Conservation (phyloP, 2,113 vertebrate species). For the Hystrix cristata region DNA sequence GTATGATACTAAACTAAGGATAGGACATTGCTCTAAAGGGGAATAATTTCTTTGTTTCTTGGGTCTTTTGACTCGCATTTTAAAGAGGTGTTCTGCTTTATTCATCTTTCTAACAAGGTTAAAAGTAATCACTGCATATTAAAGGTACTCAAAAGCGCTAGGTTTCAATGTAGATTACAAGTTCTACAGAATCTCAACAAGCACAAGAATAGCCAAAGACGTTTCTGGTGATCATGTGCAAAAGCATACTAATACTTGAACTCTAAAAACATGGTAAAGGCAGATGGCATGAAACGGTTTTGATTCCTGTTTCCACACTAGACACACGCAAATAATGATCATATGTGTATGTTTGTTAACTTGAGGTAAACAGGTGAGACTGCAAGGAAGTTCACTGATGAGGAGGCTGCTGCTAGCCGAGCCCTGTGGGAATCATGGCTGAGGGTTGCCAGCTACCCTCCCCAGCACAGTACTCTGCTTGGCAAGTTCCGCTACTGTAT, state of each 20-base stretch:
- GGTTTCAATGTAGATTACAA: neutral
- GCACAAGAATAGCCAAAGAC: neutral
- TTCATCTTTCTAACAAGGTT: neutral
- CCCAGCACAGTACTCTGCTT: neutral
- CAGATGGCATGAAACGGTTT: neutral
- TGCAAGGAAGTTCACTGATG: neutral
- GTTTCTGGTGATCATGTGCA: neutral
- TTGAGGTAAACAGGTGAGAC: neutral
- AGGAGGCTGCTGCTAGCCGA: neutral
- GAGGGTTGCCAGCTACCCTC: neutral
- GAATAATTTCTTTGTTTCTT: neutral
- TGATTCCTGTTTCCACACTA: neutral
- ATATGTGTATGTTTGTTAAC: neutral
- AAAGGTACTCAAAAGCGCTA: neutral
- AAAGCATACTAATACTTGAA: neutral
- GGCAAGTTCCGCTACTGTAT: neutral
- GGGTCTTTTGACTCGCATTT: neutral
- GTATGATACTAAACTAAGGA: neutral
- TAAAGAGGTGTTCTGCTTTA: neutral
- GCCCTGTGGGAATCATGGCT: neutral
- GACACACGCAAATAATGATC: neutral
- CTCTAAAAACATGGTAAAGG: neutral
- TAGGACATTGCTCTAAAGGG: neutral
- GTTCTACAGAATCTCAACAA: neutral
- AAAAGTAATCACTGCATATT: neutral